Percentiles rank a stretch among this genome's conserved stretches.
These are phyloP conservation scores for Alcis repandata DNA, from an alignment of 2,888 invertebrate species.

Conservation along the genomic window DNA sequence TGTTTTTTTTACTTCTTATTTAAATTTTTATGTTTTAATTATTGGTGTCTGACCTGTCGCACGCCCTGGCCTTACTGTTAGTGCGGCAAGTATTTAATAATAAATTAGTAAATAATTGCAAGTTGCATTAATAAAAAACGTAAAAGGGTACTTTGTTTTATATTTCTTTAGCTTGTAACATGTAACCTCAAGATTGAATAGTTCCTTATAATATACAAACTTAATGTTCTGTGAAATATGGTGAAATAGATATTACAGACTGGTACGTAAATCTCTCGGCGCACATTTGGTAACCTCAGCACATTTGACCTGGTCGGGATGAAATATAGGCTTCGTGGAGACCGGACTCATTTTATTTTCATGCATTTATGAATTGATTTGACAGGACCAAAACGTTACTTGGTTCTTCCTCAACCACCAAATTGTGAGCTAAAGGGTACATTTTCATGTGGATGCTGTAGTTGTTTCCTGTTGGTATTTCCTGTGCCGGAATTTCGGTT, in stretches of 20 bases:
- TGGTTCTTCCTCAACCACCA: neutral
- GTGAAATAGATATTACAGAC: neutral
- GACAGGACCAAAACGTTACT: neutral
- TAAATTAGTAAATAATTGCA: too few relatives aligned
- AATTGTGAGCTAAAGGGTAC: neutral
- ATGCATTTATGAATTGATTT: neutral
- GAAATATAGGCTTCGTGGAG: neutral
- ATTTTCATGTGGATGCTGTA: too few relatives aligned
- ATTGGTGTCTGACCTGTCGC: too few relatives aligned
- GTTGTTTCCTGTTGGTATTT: too few relatives aligned
- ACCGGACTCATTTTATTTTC: neutral
- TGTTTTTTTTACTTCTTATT: too few relatives aligned
- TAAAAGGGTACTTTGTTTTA: too few relatives aligned
- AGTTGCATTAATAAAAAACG: too few relatives aligned
- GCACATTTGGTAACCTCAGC: conserved; percentile 2
- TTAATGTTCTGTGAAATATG: neutral
- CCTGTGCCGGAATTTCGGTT: too few relatives aligned
- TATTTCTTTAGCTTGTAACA: too few relatives aligned
- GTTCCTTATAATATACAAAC: neutral
- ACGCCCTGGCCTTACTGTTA: too few relatives aligned
- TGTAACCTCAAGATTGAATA: neutral
- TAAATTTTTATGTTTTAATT: too few relatives aligned
- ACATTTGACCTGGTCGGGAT: neutral
- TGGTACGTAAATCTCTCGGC: neutral
- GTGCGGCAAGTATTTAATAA: too few relatives aligned